phyloP scores from a whole-genome alignment of 2,797 vertebrate genomes.

The Phataginus tricuspis region DNA sequence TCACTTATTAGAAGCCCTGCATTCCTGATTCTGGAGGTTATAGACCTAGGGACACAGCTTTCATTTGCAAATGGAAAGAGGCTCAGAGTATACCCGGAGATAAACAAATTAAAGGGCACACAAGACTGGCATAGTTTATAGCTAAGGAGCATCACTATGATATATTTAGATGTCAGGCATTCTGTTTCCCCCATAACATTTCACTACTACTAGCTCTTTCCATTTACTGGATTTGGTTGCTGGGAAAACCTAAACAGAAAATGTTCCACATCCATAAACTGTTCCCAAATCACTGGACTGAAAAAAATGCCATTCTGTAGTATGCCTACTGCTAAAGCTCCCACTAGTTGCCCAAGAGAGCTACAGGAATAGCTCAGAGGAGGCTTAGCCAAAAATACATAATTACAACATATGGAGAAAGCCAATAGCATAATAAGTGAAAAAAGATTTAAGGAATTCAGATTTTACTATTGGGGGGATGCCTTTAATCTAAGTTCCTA shows the following conservation, averaged over 20 bases:
- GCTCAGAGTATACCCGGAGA: constrained; percentile 29
- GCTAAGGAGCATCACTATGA: background rate
- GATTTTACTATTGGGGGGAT: background rate
- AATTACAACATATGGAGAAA: constrained; percentile 54
- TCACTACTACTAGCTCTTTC: background rate
- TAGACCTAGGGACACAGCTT: constrained; percentile 43
- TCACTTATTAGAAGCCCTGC: constrained; percentile 44
- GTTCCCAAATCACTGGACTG: constrained; percentile 49
- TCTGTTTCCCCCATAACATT: background rate
- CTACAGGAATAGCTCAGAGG: background rate
- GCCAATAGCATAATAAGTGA: background rate
- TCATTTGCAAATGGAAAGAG: constrained; percentile 57
- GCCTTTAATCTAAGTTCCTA: constrained; percentile 22
- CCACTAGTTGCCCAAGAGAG: constrained; percentile 49
- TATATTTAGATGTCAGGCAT: background rate
- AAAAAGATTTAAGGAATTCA: constrained; percentile 39
- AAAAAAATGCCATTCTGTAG: constrained; percentile 52
- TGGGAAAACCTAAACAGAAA: constrained; percentile 58
- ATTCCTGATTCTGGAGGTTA: constrained; percentile 43
- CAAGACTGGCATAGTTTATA: background rate
- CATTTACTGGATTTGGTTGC: background rate
- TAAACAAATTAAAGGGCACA: constrained; percentile 55
- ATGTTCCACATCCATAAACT: background rate
- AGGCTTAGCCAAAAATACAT: constrained; percentile 37
- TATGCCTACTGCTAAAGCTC: constrained; percentile 59